Percentiles rank a stretch among this genome's conserved stretches.
Evolutionary conservation across 2,888 invertebrate genomes (phyloP).

Genomic region (Coelinius sp.): DNA sequence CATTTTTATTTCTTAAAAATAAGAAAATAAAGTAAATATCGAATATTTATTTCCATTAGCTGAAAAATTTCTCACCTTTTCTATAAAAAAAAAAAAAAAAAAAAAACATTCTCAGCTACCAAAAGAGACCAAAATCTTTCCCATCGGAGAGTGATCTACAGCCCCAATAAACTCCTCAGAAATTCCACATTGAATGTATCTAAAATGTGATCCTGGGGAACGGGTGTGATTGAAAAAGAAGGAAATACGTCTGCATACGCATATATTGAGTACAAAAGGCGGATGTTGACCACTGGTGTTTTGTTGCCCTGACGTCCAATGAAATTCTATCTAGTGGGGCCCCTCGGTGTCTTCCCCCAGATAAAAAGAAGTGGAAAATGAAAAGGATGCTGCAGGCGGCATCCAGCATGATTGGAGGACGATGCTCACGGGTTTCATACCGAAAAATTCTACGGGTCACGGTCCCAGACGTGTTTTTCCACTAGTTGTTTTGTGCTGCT

Average conservation of each 20-base stretch:
- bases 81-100: neutral
- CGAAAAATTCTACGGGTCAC: conserved; percentile 53
- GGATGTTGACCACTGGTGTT: neutral
- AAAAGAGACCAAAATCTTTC: neutral
- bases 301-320: conserved; percentile 2
- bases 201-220: conserved; percentile 14
- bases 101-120: neutral
- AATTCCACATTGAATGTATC: neutral
- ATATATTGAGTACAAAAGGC: conserved; percentile 12
- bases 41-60: too few relatives aligned
- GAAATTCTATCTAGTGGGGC: neutral
- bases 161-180: neutral
- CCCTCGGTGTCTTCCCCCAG: neutral
- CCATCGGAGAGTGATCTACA: neutral
- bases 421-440: conserved; percentile 36
- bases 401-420: conserved; percentile 6
- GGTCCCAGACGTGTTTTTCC: conserved; percentile 32
- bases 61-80: neutral
- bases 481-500: conserved; percentile 55
- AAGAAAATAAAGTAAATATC: too few relatives aligned
- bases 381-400: conserved; percentile 14
- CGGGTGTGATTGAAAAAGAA: conserved; percentile 5
- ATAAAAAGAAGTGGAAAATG: neutral
- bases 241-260: conserved; percentile 9
- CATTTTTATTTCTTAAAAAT: too few relatives aligned